Evolutionary conservation across 2,888 invertebrate species (phyloP).

Genomic region (Dasypogon diadema): DNA sequence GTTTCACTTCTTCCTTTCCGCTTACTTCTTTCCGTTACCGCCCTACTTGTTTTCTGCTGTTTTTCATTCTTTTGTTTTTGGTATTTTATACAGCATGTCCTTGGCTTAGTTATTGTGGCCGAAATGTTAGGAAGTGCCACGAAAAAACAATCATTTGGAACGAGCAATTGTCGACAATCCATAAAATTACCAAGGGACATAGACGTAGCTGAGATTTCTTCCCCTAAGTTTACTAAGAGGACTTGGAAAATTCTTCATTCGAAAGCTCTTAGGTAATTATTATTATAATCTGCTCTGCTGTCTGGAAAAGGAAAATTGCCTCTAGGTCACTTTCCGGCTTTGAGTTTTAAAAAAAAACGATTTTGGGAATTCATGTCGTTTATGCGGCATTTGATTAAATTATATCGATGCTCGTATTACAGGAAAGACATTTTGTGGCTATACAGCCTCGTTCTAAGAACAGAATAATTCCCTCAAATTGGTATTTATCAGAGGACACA

Average conservation of each 20-base stretch:
- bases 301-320: slow-evolving; percentile 24
- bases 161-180: background rate
- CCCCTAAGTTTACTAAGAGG: background rate
- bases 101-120: slow-evolving; percentile 4
- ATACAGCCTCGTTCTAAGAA: too few relatives aligned
- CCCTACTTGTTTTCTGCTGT: background rate
- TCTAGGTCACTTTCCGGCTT: slow-evolving; percentile 4
- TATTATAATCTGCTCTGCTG: slow-evolving; percentile 17
- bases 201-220: background rate
- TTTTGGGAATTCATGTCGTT: background rate
- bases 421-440: too few relatives aligned
- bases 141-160: slow-evolving; percentile 7
- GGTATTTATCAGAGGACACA: too few relatives aligned
- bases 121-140: background rate
- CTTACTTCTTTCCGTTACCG: background rate
- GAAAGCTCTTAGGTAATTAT: slow-evolving; percentile 38
- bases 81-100: slow-evolving; percentile 17
- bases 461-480: too few relatives aligned
- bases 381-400: background rate
- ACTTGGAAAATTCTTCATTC: too few relatives aligned
- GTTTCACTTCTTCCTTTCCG: background rate
- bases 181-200: slow-evolving; percentile 23
- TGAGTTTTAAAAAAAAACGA: background rate
- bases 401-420: too few relatives aligned
- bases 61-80: background rate